Evolutionary conservation across 1,140 invertebrate genomes (phyloP).

Genomic region (Diabrotica undecimpunctata): DNA sequence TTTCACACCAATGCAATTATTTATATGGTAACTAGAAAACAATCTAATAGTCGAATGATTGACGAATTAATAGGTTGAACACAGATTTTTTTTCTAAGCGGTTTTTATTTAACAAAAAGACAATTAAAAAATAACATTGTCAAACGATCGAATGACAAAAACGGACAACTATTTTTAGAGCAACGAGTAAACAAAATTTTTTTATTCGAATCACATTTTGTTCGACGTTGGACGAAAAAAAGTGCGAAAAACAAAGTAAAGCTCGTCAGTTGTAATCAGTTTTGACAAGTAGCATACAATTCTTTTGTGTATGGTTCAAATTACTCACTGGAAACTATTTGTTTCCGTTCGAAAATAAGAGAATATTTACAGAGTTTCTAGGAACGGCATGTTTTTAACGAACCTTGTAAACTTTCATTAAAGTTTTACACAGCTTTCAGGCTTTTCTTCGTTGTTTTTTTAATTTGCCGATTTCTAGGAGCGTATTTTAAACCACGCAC

Average conservation of each 20-base stretch:
- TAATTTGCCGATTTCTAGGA: neutral
- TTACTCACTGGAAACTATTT: constrained; percentile 1
- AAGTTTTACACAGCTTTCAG: neutral
- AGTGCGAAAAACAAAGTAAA: neutral
- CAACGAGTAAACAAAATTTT: neutral
- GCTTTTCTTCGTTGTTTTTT: neutral
- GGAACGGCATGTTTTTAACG: neutral
- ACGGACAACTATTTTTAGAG: neutral
- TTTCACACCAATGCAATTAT: too few relatives aligned
- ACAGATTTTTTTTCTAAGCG: too few relatives aligned
- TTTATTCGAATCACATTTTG: neutral
- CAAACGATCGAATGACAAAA: constrained; percentile 1
- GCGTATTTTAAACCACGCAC: neutral
- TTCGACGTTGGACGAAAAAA: neutral
- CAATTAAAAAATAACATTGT: neutral
- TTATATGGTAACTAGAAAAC: too few relatives aligned
- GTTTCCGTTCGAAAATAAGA: neutral
- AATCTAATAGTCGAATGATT: too few relatives aligned
- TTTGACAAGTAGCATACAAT: constrained; percentile 2
- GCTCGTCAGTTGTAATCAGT: neutral
- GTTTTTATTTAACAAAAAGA: too few relatives aligned
- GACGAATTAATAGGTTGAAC: too few relatives aligned
- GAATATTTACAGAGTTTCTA: neutral
- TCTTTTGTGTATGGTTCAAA: constrained; percentile 2
- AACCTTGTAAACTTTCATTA: constrained; percentile 1